These are phyloP conservation scores for Chiridota heheva DNA, from an alignment of 35 echinoderm and acorn worm species.

Conservation along the genomic window DNA sequence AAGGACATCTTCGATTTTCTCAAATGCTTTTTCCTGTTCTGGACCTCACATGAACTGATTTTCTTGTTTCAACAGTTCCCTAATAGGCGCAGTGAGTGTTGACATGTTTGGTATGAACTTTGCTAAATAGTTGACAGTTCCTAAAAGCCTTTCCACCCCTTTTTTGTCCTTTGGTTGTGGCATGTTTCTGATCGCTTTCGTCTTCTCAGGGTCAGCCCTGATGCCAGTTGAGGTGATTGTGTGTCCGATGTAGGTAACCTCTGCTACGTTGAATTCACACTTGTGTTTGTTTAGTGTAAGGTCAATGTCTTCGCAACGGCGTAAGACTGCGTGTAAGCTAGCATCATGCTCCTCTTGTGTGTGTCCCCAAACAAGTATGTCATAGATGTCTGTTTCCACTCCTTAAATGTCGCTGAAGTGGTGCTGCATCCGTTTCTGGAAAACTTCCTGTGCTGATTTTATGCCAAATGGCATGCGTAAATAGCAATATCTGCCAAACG, in stretches of 20 bases:
- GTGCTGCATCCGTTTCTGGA: conserved; percentile 15
- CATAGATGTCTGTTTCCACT: conserved; percentile 48
- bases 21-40: conserved; percentile 24
- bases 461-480: conserved; percentile 39
- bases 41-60: background rate
- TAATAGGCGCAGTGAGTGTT: conserved; percentile 26
- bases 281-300: conserved; percentile 47
- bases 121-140: conserved; percentile 44
- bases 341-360: conserved; percentile 60
- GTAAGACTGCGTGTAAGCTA: conserved; percentile 39
- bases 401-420: conserved; percentile 32
- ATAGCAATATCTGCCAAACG: conserved; percentile 42
- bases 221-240: conserved; percentile 23
- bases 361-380: conserved; percentile 50
- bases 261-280: background rate
- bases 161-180: conserved; percentile 25
- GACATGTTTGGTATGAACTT: conserved; percentile 42
- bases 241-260: conserved; percentile 30
- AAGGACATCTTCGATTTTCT: conserved; percentile 25
- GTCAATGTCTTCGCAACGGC: conserved; percentile 13
- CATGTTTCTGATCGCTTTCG: conserved; percentile 34
- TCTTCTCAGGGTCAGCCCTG: conserved; percentile 32
- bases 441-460: conserved; percentile 39
- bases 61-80: conserved; percentile 12
- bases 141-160: conserved; percentile 24